phyloP scores from a whole-genome alignment of 35 echinoderm and acorn worm genomes.

The Holothuria glaberrima region DNA sequence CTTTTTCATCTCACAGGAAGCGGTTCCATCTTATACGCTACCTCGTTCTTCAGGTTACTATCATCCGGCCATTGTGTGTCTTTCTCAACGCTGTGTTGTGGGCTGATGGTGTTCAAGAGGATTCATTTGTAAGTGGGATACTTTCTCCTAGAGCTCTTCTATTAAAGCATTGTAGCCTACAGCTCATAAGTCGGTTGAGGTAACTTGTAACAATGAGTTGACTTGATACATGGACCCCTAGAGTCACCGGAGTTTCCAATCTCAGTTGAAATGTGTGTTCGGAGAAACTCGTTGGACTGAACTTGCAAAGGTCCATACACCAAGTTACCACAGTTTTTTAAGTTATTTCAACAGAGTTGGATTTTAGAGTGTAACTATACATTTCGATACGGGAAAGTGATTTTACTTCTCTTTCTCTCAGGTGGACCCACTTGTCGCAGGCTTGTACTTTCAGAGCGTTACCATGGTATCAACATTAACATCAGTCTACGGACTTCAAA shows the following conservation, averaged over 20 bases:
- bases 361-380: too few species aligned
- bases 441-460: not conserved
- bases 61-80: constrained; percentile 19
- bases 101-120: constrained; percentile 53
- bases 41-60: constrained; percentile 31
- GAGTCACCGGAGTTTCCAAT: too few species aligned
- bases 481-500: constrained; percentile 41
- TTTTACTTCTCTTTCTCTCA: not conserved
- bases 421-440: constrained; percentile 23
- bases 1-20: constrained; percentile 2
- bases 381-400: not conserved
- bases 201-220: too few species aligned
- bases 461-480: constrained; percentile 42
- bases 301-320: too few species aligned
- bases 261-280: too few species aligned
- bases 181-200: too few species aligned
- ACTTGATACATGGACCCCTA: too few species aligned
- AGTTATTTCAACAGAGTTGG: too few species aligned
- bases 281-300: too few species aligned
- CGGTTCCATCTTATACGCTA: constrained; percentile 26
- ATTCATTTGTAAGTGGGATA: constrained; percentile 30
- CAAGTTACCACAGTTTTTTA: too few species aligned
- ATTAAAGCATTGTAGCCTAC: too few species aligned
- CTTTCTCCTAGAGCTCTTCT: too few species aligned
- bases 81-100: constrained; percentile 36